Conservation (phyloP, 2,888 invertebrate species). For the Sphaerophoria rueppellii region DNA sequence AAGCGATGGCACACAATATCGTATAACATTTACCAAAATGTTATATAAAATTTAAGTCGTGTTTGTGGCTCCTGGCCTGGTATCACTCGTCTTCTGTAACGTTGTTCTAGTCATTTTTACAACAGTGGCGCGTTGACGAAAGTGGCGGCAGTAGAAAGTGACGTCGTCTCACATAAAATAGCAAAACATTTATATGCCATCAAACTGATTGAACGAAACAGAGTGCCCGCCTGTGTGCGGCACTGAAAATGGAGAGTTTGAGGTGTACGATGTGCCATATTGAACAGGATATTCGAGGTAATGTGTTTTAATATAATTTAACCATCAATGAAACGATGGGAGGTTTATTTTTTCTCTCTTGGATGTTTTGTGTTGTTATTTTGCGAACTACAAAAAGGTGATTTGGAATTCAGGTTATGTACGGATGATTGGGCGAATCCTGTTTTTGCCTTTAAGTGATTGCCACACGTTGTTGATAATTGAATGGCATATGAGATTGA, state of each 20-base stretch:
- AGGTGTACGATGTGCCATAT: slow-evolving; percentile 44
- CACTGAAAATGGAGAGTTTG: not conserved
- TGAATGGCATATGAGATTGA: slow-evolving; percentile 37
- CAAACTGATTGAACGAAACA: slow-evolving; percentile 71
- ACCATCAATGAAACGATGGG: slow-evolving; percentile 68
- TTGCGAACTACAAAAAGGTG: slow-evolving; percentile 29
- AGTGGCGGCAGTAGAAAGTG: not conserved
- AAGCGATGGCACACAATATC: slow-evolving; percentile 65
- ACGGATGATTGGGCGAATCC: slow-evolving; percentile 29
- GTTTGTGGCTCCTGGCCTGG: slow-evolving; percentile 22
- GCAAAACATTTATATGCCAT: slow-evolving; percentile 69
- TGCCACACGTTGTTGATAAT: slow-evolving; percentile 35
- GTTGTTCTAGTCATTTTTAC: not conserved
- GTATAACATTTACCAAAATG: slow-evolving; percentile 39
- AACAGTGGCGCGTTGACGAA: not conserved
- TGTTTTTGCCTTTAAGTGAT: slow-evolving; percentile 27
- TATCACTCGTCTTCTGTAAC: slow-evolving; percentile 10
- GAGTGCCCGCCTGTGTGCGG: slow-evolving; percentile 2
- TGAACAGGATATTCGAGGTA: slow-evolving; percentile 67
- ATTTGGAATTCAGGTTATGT: slow-evolving; percentile 32
- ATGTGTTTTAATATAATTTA: slow-evolving; percentile 71
- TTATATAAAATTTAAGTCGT: too few species aligned
- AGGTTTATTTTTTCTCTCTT: slow-evolving; percentile 26
- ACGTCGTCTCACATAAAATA: slow-evolving; percentile 37
- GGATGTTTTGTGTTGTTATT: not conserved